These are phyloP conservation scores for Lampropteryx suffumata DNA, from an alignment of 2,888 invertebrate genomes.

Conservation along the genomic window DNA sequence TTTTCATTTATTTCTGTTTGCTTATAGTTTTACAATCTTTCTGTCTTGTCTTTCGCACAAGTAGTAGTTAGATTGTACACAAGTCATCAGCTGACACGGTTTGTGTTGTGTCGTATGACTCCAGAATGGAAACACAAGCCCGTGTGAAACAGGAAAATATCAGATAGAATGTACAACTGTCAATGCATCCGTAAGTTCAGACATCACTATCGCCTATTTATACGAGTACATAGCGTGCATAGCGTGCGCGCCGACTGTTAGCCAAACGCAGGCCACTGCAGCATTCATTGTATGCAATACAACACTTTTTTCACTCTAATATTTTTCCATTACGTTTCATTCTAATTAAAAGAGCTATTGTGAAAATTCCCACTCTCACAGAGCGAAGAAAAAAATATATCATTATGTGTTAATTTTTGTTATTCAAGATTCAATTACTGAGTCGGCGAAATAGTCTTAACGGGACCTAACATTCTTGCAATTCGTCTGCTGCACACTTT, in stretches of 20 bases:
- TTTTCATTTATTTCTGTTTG: too few relatives aligned
- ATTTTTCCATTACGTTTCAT: conserved; percentile 54
- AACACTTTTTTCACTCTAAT: conserved; percentile 54
- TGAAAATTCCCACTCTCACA: conserved; percentile 65
- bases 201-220: conserved; percentile 21
- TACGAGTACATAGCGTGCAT: too few relatives aligned
- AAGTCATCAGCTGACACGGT: too few relatives aligned
- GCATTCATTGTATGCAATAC: conserved; percentile 54
- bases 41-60: too few relatives aligned
- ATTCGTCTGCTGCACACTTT: conserved; percentile 13
- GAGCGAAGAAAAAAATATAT: conserved; percentile 49
- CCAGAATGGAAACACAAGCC: not conserved
- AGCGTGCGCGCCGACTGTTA: conserved; percentile 47
- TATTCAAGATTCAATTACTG: conserved; percentile 53
- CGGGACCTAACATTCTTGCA: conserved; percentile 27
- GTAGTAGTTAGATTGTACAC: not conserved
- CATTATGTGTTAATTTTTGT: conserved; percentile 61
- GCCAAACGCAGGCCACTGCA: conserved; percentile 42
- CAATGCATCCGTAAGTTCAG: conserved; percentile 4
- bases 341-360: conserved; percentile 63
- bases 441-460: conserved; percentile 32
- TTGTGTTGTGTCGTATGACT: not conserved
- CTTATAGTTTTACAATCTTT: too few relatives aligned
- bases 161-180: conserved; percentile 4
- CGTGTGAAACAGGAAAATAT: conserved; percentile 6